Evolutionary conservation across 2,888 invertebrate species (phyloP), one percentile per base, ranked within the genome.

Genomic region (Neoaliturus tenellus): DNA sequence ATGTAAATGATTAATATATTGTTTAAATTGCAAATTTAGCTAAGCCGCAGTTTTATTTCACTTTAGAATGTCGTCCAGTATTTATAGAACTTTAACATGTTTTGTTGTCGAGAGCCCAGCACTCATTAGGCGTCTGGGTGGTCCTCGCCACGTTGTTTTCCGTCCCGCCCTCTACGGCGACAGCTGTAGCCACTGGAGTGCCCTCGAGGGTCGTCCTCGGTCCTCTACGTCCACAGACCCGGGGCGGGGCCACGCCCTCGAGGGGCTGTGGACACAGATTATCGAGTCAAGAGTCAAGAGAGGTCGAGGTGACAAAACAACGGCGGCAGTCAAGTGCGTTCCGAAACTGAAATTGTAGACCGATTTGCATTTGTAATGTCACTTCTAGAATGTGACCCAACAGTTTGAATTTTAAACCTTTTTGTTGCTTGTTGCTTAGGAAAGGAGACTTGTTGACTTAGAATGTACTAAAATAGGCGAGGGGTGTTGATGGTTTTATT

Each of bases 181-280:
- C 62, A 62, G 62, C 62, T 62, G 62, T 62, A 55, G 55, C 55
- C 12, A 55, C 55, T 55, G 5, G 31, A 62, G 62, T 12, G 62
- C 20, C 62, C 62, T 62, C 62, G 25, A 62, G 62, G 6, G 20
- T 12, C 31, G 28, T 62, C 28, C 14, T 4, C 62, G 1, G 51
- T 62, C 62, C 28, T 62, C 62, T 28, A 55, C 28, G 3, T 4
- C 6, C 12, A 20, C 17, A 14, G 55, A 8, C 55, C 62, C 28
- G 28, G 28, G 12, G 23, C 12, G 23, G 4, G n/a, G 55, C 8
- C 55, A 28, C 28, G 28, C 62, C 62, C 10, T 51, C 5, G n/a
- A 14, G 17, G 8, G 51, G 8, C 62, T 5, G 51, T 12, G 51
- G 51, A 10, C 51, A 20, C 51, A 44, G 44, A 6, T 14, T 14